Conservation (phyloP, 1,140 invertebrate species). For the Drosophila trapezifrons region DNA sequence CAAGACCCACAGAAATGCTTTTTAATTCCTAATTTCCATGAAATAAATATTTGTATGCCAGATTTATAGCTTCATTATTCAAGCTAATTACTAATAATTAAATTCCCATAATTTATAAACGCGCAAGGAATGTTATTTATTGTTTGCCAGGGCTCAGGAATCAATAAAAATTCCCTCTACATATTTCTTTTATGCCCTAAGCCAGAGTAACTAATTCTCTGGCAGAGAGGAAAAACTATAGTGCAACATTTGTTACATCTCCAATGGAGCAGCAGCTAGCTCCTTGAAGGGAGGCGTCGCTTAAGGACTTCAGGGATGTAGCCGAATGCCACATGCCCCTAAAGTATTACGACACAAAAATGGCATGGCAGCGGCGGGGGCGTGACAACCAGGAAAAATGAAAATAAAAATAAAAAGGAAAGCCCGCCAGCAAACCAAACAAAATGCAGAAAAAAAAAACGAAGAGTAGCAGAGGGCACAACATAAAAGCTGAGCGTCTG, state of each 20-base stretch:
- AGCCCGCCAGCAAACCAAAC: slow-evolving; percentile 40
- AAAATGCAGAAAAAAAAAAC: slow-evolving; percentile 52
- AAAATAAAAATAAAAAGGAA: slow-evolving; percentile 27
- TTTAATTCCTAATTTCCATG: too few relatives aligned
- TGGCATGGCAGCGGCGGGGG: slow-evolving; percentile 53
- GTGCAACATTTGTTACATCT: slow-evolving; percentile 55
- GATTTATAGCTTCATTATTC: not conserved
- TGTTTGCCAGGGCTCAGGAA: not conserved
- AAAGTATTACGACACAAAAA: slow-evolving; percentile 74
- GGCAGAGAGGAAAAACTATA: slow-evolving; percentile 35
- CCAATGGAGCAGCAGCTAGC: slow-evolving; percentile 22
- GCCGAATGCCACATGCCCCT: slow-evolving; percentile 64
- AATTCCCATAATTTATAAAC: not conserved
- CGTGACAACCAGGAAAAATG: slow-evolving; percentile 23
- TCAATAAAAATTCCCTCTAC: slow-evolving; percentile 6
- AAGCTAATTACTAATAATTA: not conserved
- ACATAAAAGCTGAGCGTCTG: slow-evolving; percentile 77
- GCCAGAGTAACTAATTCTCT: slow-evolving; percentile 62
- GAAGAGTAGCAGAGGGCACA: slow-evolving; percentile 50
- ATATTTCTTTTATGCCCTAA: slow-evolving; percentile 22
- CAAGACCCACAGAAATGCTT: too few relatives aligned
- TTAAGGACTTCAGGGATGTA: slow-evolving; percentile 28
- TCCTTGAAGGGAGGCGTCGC: slow-evolving; percentile 38
- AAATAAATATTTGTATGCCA: not conserved
- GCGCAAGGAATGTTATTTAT: slow-evolving; percentile 10